These are phyloP conservation scores for Acholoe squamosa DNA, from an alignment of 2,888 invertebrate genomes.

Conservation along the genomic window DNA sequence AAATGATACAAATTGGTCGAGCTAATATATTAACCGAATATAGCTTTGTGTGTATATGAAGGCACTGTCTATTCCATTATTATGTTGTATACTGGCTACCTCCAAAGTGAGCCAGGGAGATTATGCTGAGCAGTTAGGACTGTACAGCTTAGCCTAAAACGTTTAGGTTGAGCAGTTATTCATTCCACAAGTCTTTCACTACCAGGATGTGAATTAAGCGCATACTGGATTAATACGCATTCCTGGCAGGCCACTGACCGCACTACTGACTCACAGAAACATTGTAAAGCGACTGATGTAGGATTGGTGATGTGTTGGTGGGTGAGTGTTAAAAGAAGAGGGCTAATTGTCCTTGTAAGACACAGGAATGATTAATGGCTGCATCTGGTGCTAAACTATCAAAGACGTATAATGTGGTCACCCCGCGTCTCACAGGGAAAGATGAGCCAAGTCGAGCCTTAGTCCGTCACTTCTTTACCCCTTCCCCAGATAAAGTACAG, in stretches of 20 bases:
- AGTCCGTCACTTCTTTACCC: not conserved
- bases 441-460: not conserved
- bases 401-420: not conserved
- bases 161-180: not conserved
- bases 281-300: not conserved
- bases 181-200: constrained; percentile 59
- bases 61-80: not conserved
- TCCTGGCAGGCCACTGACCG: constrained; percentile 15
- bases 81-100: not conserved
- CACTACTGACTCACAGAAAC: not conserved
- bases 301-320: not conserved
- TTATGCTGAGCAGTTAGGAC: no score
- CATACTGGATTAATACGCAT: constrained; percentile 10
- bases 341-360: no score
- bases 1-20: constrained; percentile 11
- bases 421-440: not conserved
- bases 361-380: not conserved
- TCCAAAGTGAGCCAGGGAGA: not conserved
- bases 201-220: not conserved
- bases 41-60: constrained; percentile 6
- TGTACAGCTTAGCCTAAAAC: not conserved
- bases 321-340: no score
- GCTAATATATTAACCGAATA: constrained; percentile 14
- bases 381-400: constrained; percentile 9
- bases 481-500: not conserved